These are phyloP conservation scores for Meloidogyne exigua DNA, from an alignment of 1,140 invertebrate genomes.

Conservation along the genomic window DNA sequence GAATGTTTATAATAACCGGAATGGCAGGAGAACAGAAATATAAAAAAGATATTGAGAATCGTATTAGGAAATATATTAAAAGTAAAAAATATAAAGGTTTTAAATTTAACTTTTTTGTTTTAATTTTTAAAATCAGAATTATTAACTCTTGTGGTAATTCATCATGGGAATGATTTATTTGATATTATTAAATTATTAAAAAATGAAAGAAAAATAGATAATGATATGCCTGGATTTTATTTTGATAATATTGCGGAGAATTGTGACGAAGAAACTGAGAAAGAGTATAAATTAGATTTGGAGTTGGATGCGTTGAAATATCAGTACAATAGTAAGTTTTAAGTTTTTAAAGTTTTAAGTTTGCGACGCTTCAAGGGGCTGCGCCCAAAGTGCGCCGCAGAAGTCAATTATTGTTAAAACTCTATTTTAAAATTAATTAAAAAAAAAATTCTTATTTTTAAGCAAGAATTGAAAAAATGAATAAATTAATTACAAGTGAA, in stretches of 20 bases:
- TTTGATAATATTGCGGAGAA: neutral
- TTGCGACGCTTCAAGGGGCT: too few species aligned
- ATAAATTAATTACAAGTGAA: too few species aligned
- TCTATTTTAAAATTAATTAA: too few species aligned
- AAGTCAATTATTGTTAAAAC: too few species aligned
- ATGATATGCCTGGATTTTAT: neutral
- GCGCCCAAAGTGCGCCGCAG: too few species aligned
- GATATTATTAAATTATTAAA: neutral
- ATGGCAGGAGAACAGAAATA: neutral
- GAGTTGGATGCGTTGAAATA: neutral
- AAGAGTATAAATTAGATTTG: neutral
- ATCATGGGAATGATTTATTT: neutral
- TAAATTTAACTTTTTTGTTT: neutral
- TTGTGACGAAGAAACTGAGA: neutral
- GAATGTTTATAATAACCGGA: neutral
- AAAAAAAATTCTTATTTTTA: too few species aligned
- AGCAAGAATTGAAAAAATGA: too few species aligned
- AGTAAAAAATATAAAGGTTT: neutral
- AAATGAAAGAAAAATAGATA: neutral
- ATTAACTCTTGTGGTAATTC: neutral
- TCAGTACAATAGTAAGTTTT: neutral
- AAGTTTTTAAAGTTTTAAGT: neutral
- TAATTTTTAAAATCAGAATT: conserved; percentile 5
- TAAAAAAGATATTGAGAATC: neutral
- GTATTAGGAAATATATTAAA: neutral